A percentile compares a stretch with the other conserved stretches of the same genome.
Evolutionary conservation across 2,888 invertebrate genomes (phyloP).

Genomic region (Matsumyia berberina): DNA sequence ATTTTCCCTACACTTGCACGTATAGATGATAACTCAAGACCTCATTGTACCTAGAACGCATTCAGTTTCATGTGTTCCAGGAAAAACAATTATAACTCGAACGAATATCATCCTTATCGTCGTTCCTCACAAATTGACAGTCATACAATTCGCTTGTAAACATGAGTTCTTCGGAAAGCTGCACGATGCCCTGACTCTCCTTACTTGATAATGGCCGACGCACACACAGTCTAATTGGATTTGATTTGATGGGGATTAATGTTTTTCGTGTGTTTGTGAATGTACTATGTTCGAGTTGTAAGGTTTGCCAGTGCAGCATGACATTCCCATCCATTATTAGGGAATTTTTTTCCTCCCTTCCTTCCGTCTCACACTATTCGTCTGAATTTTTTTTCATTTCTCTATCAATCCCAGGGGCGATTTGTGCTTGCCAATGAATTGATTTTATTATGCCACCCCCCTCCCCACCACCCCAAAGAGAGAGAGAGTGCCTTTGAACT

Average conservation of each 20-base stretch:
- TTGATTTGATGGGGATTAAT: conserved; percentile 64
- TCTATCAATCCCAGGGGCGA: conserved; percentile 61
- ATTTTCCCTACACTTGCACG: neutral
- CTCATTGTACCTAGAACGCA: neutral
- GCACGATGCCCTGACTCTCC: neutral
- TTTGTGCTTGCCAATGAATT: conserved; percentile 65
- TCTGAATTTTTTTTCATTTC: conserved; percentile 17
- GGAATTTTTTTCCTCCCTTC: neutral
- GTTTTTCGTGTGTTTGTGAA: conserved; percentile 30
- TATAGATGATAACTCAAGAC: neutral
- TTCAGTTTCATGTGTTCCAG: neutral
- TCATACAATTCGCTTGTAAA: conserved; percentile 53
- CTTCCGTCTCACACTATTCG: neutral
- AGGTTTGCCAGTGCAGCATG: conserved; percentile 24
- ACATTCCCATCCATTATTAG: conserved; percentile 66
- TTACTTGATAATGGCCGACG: conserved; percentile 33
- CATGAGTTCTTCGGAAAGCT: conserved; percentile 37
- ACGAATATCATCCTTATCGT: conserved; percentile 55
- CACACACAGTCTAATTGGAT: conserved; percentile 59
- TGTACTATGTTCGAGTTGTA: conserved; percentile 45
- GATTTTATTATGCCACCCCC: conserved; percentile 69
- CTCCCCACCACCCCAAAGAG: neutral
- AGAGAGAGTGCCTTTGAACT: conserved; percentile 51
- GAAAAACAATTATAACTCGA: conserved; percentile 26
- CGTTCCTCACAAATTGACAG: conserved; percentile 57